Conservation (phyloP, 2,797 vertebrate genomes). For the Orientallactaga sibirica region DNA sequence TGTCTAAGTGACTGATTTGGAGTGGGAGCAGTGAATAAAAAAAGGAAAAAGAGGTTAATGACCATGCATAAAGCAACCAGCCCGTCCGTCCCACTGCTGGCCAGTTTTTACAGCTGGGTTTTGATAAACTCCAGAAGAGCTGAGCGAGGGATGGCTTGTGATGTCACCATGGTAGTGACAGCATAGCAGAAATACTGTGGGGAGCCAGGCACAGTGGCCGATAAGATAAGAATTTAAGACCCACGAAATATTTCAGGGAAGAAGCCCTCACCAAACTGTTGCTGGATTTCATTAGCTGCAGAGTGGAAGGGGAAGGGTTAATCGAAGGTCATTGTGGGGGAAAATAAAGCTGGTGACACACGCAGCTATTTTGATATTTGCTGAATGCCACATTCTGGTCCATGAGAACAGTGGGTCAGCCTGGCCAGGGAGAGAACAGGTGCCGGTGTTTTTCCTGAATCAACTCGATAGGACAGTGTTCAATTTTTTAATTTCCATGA, state of each 20-base stretch:
- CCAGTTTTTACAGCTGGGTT: slow-evolving; percentile 76
- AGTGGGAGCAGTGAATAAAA: slow-evolving; percentile 10
- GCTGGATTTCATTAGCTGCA: slow-evolving; percentile 75
- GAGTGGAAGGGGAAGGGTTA: slow-evolving; percentile 74
- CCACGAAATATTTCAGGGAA: slow-evolving; percentile 71
- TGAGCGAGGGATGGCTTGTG: slow-evolving; percentile 52
- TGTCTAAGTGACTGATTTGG: slow-evolving; percentile 57
- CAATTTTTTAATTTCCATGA: slow-evolving; percentile 46
- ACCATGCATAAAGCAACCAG: slow-evolving; percentile 50
- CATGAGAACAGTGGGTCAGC: slow-evolving; percentile 39
- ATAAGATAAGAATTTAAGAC: slow-evolving; percentile 70
- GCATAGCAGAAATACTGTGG: slow-evolving; percentile 35
- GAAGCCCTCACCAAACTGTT: slow-evolving; percentile 32
- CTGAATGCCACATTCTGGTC: neutral
- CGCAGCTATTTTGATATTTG: slow-evolving; percentile 45
- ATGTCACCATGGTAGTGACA: slow-evolving; percentile 72
- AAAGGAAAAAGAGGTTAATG: slow-evolving; percentile 56
- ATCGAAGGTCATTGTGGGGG: slow-evolving; percentile 57
- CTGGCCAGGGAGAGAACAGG: neutral
- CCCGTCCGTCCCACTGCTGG: slow-evolving; percentile 21
- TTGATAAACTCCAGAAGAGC: slow-evolving; percentile 71
- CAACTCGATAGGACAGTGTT: neutral
- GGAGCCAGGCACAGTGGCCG: neutral
- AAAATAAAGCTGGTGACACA: slow-evolving; percentile 3
- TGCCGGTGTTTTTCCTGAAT: slow-evolving; percentile 19